Conservation (phyloP, 53 echinoderm and acorn worm genomes). For the Holothuria leucospilota region DNA sequence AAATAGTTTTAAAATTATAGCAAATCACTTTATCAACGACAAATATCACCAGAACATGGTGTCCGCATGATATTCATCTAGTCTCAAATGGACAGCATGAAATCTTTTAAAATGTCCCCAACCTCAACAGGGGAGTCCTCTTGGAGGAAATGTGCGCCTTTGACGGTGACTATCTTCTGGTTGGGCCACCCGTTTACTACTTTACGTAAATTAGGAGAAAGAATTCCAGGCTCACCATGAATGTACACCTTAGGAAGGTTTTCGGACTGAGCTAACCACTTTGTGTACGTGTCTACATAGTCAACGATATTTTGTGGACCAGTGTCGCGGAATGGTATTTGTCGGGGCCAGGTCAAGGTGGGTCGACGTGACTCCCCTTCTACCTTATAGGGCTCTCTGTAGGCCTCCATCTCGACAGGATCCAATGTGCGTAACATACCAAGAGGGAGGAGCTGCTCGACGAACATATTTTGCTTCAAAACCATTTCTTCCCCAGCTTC, state of each 20-base stretch:
- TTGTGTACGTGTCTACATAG: slow-evolving; percentile 64
- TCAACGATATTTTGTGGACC: slow-evolving; percentile 88
- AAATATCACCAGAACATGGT: no score
- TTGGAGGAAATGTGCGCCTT: slow-evolving; percentile 82
- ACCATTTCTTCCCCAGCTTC: slow-evolving; percentile 84
- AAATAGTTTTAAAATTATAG: no score
- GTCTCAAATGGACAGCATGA: slow-evolving; percentile 37
- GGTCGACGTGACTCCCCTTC: slow-evolving; percentile 88
- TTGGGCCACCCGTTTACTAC: slow-evolving; percentile 75
- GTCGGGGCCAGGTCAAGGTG: slow-evolving; percentile 89
- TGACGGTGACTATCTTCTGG: slow-evolving; percentile 62
- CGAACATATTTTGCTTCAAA: slow-evolving; percentile 82
- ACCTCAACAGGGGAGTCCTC: slow-evolving; percentile 89
- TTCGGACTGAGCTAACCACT: slow-evolving; percentile 66
- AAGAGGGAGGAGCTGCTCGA: slow-evolving; percentile 73
- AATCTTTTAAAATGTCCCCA: slow-evolving; percentile 67
- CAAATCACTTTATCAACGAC: no score
- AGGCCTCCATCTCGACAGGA: slow-evolving; percentile 84
- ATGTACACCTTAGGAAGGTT: slow-evolving; percentile 84
- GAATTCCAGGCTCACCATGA: slow-evolving; percentile 75
- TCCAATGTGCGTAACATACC: slow-evolving; percentile 71
- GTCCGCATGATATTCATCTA: neutral
- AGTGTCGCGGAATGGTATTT: slow-evolving; percentile 77
- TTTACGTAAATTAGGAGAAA: slow-evolving; percentile 59
- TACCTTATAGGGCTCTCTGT: slow-evolving; percentile 74